A percentile compares a stretch with the other conserved stretches of the same genome.
These are phyloP conservation scores for Bergia sp. DNA, from an alignment of 92 coral and sea anemone genomes.

Conservation along the genomic window DNA sequence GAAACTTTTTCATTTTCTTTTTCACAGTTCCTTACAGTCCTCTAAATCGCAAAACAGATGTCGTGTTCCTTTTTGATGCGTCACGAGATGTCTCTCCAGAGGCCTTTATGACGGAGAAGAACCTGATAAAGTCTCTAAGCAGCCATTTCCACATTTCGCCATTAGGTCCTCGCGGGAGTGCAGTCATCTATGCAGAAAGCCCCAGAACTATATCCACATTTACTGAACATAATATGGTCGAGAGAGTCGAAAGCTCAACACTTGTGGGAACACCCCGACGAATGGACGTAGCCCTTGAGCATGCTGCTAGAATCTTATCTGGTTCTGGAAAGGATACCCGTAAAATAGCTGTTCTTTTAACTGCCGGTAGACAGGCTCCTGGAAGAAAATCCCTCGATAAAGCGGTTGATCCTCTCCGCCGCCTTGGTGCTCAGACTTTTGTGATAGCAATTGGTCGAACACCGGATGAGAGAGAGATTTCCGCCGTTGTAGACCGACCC, in stretches of 20 bases:
- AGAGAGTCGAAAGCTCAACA: neutral
- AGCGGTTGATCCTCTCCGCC: constrained; percentile 42
- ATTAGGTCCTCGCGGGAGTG: constrained; percentile 33
- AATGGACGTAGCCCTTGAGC: constrained; percentile 19
- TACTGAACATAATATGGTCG: neutral
- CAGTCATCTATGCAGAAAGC: constrained; percentile 11
- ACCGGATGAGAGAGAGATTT: constrained; percentile 8
- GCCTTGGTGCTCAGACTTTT: constrained; percentile 29
- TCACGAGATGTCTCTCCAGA: constrained; percentile 44
- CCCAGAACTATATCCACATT: constrained; percentile 19
- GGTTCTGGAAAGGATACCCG: neutral
- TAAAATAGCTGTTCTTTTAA: constrained; percentile 51
- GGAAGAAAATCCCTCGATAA: constrained; percentile 43
- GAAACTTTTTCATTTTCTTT: neutral
- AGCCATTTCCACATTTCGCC: constrained; percentile 19
- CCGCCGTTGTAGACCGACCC: constrained; percentile 11
- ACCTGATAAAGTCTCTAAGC: constrained; percentile 40
- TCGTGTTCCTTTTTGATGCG: constrained; percentile 54
- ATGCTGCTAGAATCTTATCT: constrained; percentile 22
- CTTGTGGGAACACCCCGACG: constrained; percentile 23
- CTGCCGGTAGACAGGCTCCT: constrained; percentile 46
- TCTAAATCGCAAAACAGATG: constrained; percentile 29
- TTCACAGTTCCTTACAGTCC: constrained; percentile 17
- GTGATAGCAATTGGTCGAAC: constrained; percentile 21
- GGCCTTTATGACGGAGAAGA: constrained; percentile 37